These are phyloP conservation scores for Pangasius sanitwongsei DNA, from an alignment of 2,797 vertebrate genomes.

Conservation along the genomic window DNA sequence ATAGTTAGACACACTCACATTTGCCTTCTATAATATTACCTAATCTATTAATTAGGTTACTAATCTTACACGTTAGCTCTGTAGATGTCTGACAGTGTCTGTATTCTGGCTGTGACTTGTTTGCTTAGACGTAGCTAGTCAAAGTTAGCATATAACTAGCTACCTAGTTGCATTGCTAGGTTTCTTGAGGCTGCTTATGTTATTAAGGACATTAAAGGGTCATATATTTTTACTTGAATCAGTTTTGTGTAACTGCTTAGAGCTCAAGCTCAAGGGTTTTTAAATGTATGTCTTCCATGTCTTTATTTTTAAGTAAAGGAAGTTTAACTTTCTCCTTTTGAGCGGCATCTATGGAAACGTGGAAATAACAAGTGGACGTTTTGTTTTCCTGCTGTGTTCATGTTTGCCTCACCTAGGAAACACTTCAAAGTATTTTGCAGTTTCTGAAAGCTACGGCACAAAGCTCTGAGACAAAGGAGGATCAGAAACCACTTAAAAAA, in stretches of 20 bases:
- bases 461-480: constrained; percentile 52
- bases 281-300: neutral
- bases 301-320: neutral
- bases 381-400: constrained; percentile 44
- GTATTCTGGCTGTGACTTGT: too few species aligned
- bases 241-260: neutral
- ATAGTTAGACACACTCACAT: neutral
- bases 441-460: constrained; percentile 50
- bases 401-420: constrained; percentile 47
- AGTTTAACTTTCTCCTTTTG: neutral
- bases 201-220: too few species aligned
- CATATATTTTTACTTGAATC: neutral
- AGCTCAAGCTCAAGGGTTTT: neutral
- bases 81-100: too few species aligned
- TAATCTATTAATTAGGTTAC: too few species aligned
- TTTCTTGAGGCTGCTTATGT: too few species aligned
- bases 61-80: too few species aligned
- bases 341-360: constrained; percentile 19
- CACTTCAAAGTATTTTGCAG: constrained; percentile 50
- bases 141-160: too few species aligned
- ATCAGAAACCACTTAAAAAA: constrained; percentile 56
- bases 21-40: too few species aligned
- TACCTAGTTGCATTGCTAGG: too few species aligned
- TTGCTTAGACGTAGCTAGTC: too few species aligned
- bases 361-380: constrained; percentile 43